These are phyloP conservation scores for Ctenopoma kingsleyae DNA, from an alignment of 2,797 vertebrate genomes.

Conservation along the genomic window DNA sequence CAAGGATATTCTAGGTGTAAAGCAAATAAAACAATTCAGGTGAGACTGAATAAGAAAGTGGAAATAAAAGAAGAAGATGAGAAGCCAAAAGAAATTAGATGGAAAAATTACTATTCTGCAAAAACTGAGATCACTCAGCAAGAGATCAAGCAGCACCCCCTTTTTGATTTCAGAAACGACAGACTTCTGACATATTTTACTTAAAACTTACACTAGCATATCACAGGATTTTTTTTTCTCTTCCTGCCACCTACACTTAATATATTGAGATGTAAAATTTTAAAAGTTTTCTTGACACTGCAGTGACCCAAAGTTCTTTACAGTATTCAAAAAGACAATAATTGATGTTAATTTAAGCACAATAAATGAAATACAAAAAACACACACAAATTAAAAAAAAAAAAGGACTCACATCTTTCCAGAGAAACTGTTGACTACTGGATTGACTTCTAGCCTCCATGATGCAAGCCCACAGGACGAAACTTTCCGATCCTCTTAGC, in stretches of 20 bases:
- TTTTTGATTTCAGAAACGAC: constrained; percentile 15
- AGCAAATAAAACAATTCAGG: constrained; percentile 50
- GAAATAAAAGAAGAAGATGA: constrained; percentile 45
- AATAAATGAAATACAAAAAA: constrained; percentile 26
- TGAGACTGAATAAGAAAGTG: constrained; percentile 37
- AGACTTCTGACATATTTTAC: constrained; percentile 46
- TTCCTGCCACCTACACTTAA: constrained; percentile 21
- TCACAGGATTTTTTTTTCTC: not conserved
- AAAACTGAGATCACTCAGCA: constrained; percentile 43
- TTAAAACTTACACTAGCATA: constrained; percentile 26
- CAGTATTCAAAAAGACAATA: not conserved
- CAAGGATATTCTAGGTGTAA: constrained; percentile 38
- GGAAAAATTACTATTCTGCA: constrained; percentile 54
- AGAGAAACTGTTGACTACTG: constrained; percentile 83
- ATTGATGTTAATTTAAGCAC: not conserved
- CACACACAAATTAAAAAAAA: not conserved
- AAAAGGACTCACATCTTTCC: constrained; percentile 86
- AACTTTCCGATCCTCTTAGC: constrained; percentile 67
- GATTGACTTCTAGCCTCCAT: constrained; percentile 81
- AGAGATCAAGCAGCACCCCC: constrained; percentile 44
- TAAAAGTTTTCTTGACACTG: constrained; percentile 1
- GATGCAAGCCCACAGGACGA: constrained; percentile 69
- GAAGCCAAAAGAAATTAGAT: constrained; percentile 46
- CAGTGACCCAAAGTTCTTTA: constrained; percentile 9
- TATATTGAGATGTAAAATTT: constrained; percentile 32